phyloP scores from a whole-genome alignment of 2,797 vertebrate genomes.

The Pseudomugil tenellus region DNA sequence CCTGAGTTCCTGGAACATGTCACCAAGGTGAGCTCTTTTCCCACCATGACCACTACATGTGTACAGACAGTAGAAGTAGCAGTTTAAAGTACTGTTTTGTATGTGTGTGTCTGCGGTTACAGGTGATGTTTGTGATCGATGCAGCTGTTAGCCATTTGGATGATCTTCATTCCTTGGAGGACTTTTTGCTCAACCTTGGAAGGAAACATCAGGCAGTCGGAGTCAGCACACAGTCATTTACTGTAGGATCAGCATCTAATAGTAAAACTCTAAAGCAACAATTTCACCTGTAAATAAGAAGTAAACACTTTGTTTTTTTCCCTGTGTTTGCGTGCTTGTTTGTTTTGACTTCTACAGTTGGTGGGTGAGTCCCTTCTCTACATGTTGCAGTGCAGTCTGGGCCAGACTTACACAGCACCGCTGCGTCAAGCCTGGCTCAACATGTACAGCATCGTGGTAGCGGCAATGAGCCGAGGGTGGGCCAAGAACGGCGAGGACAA shows the following conservation, averaged over 20 bases:
- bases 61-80: neutral
- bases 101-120: slow-evolving; percentile 9
- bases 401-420: slow-evolving; percentile 87
- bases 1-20: slow-evolving; percentile 94
- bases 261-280: slow-evolving; percentile 14
- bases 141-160: slow-evolving; percentile 92
- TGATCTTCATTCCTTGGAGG: slow-evolving; percentile 89
- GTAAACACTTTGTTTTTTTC: neutral
- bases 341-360: slow-evolving; percentile 75
- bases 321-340: slow-evolving; percentile 32
- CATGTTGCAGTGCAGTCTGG: slow-evolving; percentile 93
- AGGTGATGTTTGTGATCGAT: slow-evolving; percentile 98
- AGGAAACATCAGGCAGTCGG: slow-evolving; percentile 92
- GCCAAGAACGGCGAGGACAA: slow-evolving; percentile 83
- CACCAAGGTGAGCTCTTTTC: slow-evolving; percentile 88
- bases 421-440: slow-evolving; percentile 90
- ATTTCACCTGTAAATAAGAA: slow-evolving; percentile 27
- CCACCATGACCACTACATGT: slow-evolving; percentile 9
- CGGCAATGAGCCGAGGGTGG: slow-evolving; percentile 91
- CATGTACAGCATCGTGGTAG: slow-evolving; percentile 90
- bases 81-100: neutral
- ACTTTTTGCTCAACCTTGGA: slow-evolving; percentile 90
- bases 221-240: slow-evolving; percentile 91
- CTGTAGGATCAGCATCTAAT: slow-evolving; percentile 79
- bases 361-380: slow-evolving; percentile 93